Evolutionary conservation across 2,113 vertebrate species (phyloP).

Genomic region (Malurus cyaneus): DNA sequence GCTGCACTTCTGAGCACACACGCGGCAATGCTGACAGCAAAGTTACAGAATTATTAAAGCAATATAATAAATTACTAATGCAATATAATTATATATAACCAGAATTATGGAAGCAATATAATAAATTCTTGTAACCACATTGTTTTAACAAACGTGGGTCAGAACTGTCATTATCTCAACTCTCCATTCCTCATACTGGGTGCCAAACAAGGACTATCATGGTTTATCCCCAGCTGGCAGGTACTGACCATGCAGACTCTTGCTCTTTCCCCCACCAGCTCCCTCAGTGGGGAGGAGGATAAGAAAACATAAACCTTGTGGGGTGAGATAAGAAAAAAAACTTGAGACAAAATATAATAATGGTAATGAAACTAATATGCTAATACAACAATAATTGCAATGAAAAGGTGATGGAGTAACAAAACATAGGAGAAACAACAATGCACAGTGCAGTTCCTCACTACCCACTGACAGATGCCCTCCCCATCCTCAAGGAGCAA

Average conservation of each 20-base stretch:
- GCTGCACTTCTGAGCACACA: too few species aligned
- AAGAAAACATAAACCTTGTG: neutral
- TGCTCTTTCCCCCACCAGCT: neutral
- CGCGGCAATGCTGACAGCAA: neutral
- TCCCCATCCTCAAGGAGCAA: neutral
- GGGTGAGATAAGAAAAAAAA: neutral
- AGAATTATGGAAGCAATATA: neutral
- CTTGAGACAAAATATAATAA: neutral
- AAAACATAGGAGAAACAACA: neutral
- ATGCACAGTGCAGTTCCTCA: neutral
- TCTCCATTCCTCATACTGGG: neutral
- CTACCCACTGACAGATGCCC: fast-evolving
- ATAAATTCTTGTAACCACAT: neutral
- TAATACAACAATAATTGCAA: neutral
- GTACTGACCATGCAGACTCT: fast-evolving
- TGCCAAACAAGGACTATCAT: fast-evolving
- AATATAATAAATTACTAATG: neutral
- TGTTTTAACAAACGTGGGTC: neutral
- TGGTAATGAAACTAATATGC: neutral
- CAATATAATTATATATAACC: too few species aligned
- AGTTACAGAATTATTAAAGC: neutral
- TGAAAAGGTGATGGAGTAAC: neutral
- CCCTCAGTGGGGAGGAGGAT: neutral
- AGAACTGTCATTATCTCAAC: neutral
- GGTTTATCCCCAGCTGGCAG: neutral